Evolutionary conservation across 2,888 invertebrate species (phyloP).

Genomic region (Parapristionchus giblindavisi): DNA sequence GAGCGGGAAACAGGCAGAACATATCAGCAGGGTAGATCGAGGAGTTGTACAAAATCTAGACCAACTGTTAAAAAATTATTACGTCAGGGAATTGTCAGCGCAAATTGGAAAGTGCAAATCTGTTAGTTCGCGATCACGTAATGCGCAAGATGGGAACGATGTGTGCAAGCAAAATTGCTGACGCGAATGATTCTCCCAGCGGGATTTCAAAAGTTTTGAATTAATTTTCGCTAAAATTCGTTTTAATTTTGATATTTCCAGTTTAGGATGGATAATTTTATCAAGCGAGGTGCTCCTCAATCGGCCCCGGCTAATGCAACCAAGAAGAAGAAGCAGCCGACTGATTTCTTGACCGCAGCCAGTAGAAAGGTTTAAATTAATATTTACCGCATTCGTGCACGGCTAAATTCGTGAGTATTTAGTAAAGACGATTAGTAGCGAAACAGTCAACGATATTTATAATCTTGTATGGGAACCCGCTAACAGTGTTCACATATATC

Average conservation of each 20-base stretch:
- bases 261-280: slow-evolving; percentile 22
- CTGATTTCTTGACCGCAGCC: slow-evolving; percentile 18
- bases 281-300: slow-evolving; percentile 1
- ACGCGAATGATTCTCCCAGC: not conserved
- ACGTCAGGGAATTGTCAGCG: not conserved
- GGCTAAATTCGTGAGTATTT: too few relatives aligned
- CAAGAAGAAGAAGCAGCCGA: slow-evolving; percentile 28
- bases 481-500: not conserved
- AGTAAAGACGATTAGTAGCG: too few relatives aligned
- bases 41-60: too few relatives aligned
- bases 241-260: not conserved
- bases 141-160: not conserved
- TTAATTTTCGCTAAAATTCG: not conserved
- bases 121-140: not conserved
- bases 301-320: not conserved
- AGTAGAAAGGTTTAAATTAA: slow-evolving; percentile 29
- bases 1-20: not conserved
- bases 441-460: too few relatives aligned
- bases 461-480: not conserved
- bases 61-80: too few relatives aligned
- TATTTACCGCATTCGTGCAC: not conserved
- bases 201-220: slow-evolving; percentile 19
- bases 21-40: too few relatives aligned
- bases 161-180: not conserved
- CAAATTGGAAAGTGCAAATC: not conserved